Conservation (phyloP, 2,113 vertebrate genomes). For the Rhizomys pruinosus region DNA sequence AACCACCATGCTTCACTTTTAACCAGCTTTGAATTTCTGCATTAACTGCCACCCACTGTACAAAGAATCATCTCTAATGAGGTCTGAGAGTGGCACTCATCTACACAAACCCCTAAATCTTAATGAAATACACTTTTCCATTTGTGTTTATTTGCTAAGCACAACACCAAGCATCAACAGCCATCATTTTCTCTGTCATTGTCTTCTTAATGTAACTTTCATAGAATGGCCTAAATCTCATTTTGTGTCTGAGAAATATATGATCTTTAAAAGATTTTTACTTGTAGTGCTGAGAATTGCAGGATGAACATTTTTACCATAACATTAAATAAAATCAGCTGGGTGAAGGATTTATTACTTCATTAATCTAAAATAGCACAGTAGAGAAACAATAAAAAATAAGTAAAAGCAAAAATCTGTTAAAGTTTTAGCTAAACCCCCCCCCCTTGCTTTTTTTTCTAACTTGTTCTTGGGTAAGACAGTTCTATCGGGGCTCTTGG, state of each 20-base stretch:
- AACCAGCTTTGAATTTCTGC: neutral
- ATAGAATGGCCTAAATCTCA: neutral
- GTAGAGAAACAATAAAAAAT: slow-evolving; percentile 59
- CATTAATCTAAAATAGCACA: slow-evolving; percentile 63
- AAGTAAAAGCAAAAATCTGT: slow-evolving; percentile 7
- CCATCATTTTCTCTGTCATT: neutral
- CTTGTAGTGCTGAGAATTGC: neutral
- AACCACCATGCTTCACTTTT: too few species aligned
- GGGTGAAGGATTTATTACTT: slow-evolving; percentile 69
- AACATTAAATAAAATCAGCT: slow-evolving; percentile 69
- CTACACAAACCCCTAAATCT: neutral
- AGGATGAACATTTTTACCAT: slow-evolving; percentile 67
- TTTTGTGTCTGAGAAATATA: neutral
- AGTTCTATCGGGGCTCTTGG: slow-evolving; percentile 43
- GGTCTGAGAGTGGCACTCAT: neutral
- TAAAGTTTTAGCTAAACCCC: slow-evolving; percentile 63
- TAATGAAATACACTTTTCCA: neutral
- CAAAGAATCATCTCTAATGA: neutral
- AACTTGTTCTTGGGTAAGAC: neutral
- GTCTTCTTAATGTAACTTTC: neutral
- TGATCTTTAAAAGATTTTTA: neutral
- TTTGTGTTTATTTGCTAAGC: neutral
- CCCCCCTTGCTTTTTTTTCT: neutral
- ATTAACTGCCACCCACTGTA: neutral
- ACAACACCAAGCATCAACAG: too few species aligned